A percentile compares a stretch with the other conserved stretches of the same genome.
These are phyloP conservation scores for Aegotheles bennettii DNA, from an alignment of 2,113 vertebrate species.

Conservation along the genomic window DNA sequence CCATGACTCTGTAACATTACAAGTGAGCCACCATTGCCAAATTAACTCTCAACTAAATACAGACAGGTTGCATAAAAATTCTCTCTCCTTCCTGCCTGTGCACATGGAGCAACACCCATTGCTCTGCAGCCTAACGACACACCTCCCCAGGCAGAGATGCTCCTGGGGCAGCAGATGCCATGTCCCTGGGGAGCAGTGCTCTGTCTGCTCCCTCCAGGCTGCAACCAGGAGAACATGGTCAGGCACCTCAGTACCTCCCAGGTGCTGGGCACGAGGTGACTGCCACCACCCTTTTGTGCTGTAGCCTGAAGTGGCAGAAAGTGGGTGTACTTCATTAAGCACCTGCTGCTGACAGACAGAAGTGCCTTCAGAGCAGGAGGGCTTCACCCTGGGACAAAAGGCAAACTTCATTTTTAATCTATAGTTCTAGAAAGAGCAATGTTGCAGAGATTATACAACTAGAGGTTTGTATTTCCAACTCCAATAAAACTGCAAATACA, in stretches of 20 bases:
- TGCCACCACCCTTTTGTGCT: neutral
- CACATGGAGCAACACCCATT: accelerated
- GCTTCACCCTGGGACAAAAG: neutral
- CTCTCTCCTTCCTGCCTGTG: neutral
- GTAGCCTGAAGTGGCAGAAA: neutral
- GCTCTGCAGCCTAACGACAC: neutral
- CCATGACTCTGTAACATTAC: neutral
- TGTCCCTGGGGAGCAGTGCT: neutral
- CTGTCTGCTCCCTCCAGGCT: neutral
- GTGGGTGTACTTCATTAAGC: too few species aligned
- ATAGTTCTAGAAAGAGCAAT: neutral
- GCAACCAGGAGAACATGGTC: neutral
- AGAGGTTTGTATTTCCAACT: neutral
- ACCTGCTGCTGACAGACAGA: neutral
- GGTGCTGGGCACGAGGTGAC: accelerated
- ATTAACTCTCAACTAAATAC: too few species aligned
- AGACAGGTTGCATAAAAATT: neutral
- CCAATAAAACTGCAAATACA: neutral
- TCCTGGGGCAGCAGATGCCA: accelerated
- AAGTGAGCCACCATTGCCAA: neutral
- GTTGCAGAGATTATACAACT: neutral
- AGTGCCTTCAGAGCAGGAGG: neutral
- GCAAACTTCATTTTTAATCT: neutral
- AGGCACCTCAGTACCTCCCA: neutral
- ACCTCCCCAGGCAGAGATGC: too few species aligned